Base-by-base conservation (phyloP, 2,888 invertebrate species). In the Beris morrisii region DNA sequence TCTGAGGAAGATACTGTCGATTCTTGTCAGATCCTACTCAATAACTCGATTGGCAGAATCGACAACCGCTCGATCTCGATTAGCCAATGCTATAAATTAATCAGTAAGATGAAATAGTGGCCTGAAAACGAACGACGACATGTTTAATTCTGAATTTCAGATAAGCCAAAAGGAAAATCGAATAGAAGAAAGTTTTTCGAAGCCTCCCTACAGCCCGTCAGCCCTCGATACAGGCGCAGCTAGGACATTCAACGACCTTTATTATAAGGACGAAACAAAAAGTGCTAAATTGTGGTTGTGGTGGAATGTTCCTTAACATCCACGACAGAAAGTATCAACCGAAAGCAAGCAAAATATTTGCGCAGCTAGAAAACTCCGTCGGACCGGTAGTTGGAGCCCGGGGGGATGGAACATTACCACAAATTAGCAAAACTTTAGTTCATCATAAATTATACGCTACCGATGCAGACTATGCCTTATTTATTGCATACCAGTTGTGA, bases 391-490 rank as follows among this genome's bases (percentile, higher is more conserved):
- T 9, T n/a, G 31, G 53, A 30, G 30, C 5, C 12, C 28, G 67
- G 54, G 32, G n/a, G 38, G 64, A 50, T 56, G 5, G 70, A 72
- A 73, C 73, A 78, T 76, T 77, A 79, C 79, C 79, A 75, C 79
- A 79, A 79, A 79, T 79, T 79, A 78, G 78, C 77, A 77, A 79
- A 79, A 79, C 74, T 79, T 79, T 78, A 70, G 70, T 72, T 70
- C 67, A 65, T 69, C 67, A 72, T 72, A 71, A 72, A 72, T 72
- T 72, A 71, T 71, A 68, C 65, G 63, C 48, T 61, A 61, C 56
- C 57, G 54, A 57, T 65, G 48, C 66, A 55, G 63, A 68, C 69
- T 64, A 66, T 53, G 65, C 58, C 55, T 65, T 65, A 65, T 65
- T 65, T 65, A 65, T 52, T 50, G 50, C 57, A 57, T 50, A 56